These are phyloP conservation scores for Zoroaster sp. DNA, from an alignment of 53 echinoderm and acorn worm genomes.

Conservation along the genomic window DNA sequence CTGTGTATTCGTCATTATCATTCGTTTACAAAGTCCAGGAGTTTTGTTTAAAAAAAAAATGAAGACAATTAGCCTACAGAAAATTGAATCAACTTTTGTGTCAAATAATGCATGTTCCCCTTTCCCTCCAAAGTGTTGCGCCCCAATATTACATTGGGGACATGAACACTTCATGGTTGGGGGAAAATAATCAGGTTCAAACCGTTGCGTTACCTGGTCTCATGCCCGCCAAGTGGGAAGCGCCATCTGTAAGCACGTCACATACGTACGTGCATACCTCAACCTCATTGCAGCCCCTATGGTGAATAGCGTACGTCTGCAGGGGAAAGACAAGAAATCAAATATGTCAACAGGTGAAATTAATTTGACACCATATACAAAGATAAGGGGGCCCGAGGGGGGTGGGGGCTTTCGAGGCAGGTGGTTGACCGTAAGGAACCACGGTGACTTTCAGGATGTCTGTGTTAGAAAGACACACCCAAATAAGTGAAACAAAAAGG, in stretches of 20 bases:
- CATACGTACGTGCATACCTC: slow-evolving; percentile 91
- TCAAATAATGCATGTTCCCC: too few species aligned
- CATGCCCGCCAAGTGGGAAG: slow-evolving; percentile 88
- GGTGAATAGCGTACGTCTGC: slow-evolving; percentile 91
- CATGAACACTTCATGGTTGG: neutral
- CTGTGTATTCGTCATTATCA: too few species aligned
- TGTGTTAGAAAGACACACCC: slow-evolving; percentile 18
- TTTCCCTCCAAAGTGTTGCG: too few species aligned
- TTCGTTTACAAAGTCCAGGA: too few species aligned
- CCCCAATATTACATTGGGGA: too few species aligned
- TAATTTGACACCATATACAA: neutral
- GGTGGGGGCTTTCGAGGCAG: neutral
- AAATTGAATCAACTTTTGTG: too few species aligned
- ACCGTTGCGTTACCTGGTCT: slow-evolving; percentile 67
- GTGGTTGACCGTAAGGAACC: neutral
- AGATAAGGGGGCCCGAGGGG: neutral
- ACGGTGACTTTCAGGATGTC: slow-evolving; percentile 1
- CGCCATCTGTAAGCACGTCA: slow-evolving; percentile 75
- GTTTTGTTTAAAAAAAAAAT: too few species aligned
- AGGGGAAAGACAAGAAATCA: slow-evolving; percentile 17
- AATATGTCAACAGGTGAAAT: neutral
- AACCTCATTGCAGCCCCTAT: slow-evolving; percentile 71
- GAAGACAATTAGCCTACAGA: too few species aligned
- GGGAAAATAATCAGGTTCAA: neutral
- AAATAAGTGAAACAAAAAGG: neutral